A percentile compares a stretch with the other conserved stretches of the same genome.
Evolutionary conservation across 2,113 vertebrate genomes (phyloP).

Genomic region (Malaclemys terrapin): DNA sequence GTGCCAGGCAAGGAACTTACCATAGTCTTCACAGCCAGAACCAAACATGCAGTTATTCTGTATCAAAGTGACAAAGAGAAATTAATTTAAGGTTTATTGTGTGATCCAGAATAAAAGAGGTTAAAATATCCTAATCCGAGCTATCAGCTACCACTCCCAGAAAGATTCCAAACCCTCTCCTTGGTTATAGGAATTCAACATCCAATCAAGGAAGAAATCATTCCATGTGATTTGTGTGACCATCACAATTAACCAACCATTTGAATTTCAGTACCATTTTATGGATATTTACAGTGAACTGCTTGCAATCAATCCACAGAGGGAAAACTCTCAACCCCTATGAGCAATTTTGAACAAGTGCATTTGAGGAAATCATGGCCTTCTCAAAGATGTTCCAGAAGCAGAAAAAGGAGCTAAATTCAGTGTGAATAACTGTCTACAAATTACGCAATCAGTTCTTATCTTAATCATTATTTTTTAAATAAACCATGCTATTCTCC

Average conservation of each 20-base stretch:
- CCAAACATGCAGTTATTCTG: neutral
- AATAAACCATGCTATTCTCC: neutral
- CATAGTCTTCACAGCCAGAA: neutral
- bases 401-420: neutral
- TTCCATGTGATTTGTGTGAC: neutral
- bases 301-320: neutral
- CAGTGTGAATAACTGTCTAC: neutral
- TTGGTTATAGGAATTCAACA: neutral
- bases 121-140: neutral
- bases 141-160: neutral
- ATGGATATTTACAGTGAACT: neutral
- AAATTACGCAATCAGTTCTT: neutral
- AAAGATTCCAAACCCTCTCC: neutral
- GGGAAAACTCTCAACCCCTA: neutral
- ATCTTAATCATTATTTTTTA: neutral
- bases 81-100: neutral
- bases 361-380: neutral
- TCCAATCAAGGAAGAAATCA: neutral
- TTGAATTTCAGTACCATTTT: neutral
- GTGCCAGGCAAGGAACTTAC: neutral
- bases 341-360: neutral
- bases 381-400: neutral
- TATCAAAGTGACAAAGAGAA: neutral
- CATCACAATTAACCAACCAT: neutral
- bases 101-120: neutral